A percentile compares a stretch with the other conserved stretches of the same genome.
Evolutionary conservation across 2,888 invertebrate genomes (phyloP).

Genomic region (Eupithecia inturbata): DNA sequence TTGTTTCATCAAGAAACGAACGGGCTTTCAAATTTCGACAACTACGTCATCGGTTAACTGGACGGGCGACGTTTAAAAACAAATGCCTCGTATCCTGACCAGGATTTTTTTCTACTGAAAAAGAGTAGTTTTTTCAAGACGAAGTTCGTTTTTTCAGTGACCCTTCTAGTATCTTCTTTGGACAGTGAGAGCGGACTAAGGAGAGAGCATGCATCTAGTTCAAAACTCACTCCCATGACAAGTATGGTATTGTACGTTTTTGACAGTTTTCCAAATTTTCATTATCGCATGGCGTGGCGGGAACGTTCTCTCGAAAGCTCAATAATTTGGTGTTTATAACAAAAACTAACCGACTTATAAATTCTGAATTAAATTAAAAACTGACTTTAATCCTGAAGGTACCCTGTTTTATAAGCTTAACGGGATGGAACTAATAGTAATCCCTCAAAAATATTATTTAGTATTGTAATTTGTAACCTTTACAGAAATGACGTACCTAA

Average conservation of each 20-base stretch:
- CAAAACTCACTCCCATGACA: background rate
- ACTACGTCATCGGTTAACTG: background rate
- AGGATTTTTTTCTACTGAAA: background rate
- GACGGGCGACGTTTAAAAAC: too few species aligned
- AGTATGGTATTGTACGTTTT: too few species aligned
- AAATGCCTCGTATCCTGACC: too few species aligned
- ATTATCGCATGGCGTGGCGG: too few species aligned
- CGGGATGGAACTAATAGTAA: background rate
- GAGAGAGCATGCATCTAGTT: background rate
- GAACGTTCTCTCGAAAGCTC: background rate
- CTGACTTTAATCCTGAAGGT: too few species aligned
- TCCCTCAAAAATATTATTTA: background rate
- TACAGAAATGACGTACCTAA: background rate
- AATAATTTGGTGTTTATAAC: background rate
- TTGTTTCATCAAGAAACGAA: background rate
- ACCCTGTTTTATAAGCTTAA: background rate
- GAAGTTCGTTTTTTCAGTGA: background rate
- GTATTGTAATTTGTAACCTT: background rate
- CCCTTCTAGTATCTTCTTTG: background rate
- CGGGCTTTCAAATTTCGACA: background rate
- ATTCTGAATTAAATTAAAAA: background rate
- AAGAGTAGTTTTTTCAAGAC: background rate
- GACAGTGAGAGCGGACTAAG: background rate
- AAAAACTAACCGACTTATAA: background rate
- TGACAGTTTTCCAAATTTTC: too few species aligned